Conservation (phyloP, 2,797 vertebrate species). For the Threskiornis aethiopicus region DNA sequence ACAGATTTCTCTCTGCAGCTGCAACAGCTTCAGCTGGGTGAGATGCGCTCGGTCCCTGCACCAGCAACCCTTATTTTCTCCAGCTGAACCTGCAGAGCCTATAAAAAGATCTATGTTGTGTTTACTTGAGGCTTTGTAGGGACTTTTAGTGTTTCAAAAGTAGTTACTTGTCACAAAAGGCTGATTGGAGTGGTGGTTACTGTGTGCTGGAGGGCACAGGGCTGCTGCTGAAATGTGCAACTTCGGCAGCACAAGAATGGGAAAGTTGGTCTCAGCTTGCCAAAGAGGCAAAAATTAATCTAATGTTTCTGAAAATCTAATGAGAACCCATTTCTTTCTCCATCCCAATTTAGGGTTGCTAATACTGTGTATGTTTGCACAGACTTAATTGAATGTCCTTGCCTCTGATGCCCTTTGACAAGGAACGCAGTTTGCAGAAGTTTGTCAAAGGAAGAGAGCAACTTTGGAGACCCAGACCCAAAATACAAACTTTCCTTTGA, state of each 20-base stretch:
- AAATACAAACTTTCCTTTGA: not conserved
- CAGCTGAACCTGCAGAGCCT: not conserved
- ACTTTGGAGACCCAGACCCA: not conserved
- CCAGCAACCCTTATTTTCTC: not conserved
- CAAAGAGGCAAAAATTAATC: slow-evolving; percentile 3
- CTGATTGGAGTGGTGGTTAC: not conserved
- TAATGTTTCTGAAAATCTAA: not conserved
- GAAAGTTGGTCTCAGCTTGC: not conserved
- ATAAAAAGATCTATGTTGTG: not conserved
- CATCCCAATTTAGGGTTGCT: not conserved
- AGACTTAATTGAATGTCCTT: not conserved
- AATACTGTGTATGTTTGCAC: not conserved
- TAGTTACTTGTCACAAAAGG: not conserved
- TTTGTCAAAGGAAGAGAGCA: not conserved
- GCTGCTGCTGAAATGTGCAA: not conserved
- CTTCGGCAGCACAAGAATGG: not conserved
- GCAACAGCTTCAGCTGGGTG: not conserved
- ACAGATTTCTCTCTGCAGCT: not conserved
- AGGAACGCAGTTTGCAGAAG: not conserved
- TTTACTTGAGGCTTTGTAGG: not conserved
- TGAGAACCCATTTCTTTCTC: not conserved
- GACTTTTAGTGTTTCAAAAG: not conserved
- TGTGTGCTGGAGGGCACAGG: not conserved
- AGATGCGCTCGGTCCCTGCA: rapidly evolving
- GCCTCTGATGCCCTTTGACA: not conserved